Evolutionary conservation across 2,888 invertebrate species (phyloP), one percentile per base, ranked within the genome.

Genomic region (Oxycera nigricornis): DNA sequence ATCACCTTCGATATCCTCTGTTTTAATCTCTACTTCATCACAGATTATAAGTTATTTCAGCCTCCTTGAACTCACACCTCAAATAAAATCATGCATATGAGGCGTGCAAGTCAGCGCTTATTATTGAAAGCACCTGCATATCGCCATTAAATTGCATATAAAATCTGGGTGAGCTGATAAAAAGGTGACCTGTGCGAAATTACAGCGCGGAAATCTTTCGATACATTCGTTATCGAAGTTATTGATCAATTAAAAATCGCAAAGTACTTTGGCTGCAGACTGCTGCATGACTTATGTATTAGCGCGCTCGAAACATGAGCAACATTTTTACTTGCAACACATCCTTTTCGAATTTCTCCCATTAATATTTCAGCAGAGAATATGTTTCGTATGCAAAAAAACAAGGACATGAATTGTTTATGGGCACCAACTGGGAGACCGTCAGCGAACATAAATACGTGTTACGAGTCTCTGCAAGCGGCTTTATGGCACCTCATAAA

Each of bases 401-500:
- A 2, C 11, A 61, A 61, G 61, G 52, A 55, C 52, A 22, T 11
- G 52, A n/a, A 41, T 39, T 24, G 65, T 24, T 14, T 11, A 14
- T 4, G n/a, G 22, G 2, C 20, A 39, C 22, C 65, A 61, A 31
- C 24, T 31, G n/a, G 7, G n/a, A 61, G 26, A 28, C 59, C 59
- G 17, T 26, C 28, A 7, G 41, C 39, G 28, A 46, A 28, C 67
- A 68, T 68, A 50, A 68, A 68, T 50, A 46, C 14, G 6, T 20
- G 35, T 35, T 31, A n/a, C 9, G 28, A 46, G 50, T 11, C 35
- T 9, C 67, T n/a, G 14, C 28, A n/a, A 17, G 28, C 26, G 6
- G 11, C 39, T 68, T 68, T 68, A 68, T 46, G 50, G 28, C 50
- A 68, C 17, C 20, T 28, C 46, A 68, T 68, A 68, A 68, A 68